Conservation (phyloP, 2,888 invertebrate genomes). For the Ormia ochracea region DNA sequence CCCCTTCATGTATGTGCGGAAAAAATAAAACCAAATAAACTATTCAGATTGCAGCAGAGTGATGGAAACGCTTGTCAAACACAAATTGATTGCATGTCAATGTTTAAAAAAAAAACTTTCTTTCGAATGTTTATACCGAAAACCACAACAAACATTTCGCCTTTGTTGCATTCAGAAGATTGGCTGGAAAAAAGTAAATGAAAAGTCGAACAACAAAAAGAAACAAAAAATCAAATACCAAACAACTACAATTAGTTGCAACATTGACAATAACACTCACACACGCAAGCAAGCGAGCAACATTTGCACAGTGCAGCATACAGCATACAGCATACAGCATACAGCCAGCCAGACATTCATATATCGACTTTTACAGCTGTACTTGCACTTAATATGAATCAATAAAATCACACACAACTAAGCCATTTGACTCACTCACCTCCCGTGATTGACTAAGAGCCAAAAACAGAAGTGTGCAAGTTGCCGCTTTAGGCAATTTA, state of each 20-base stretch:
- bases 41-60: not conserved
- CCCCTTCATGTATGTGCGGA: not conserved
- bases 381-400: constrained; percentile 7
- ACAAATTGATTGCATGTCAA: constrained; percentile 51
- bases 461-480: constrained; percentile 39
- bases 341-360: not conserved
- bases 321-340: no score
- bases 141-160: no score
- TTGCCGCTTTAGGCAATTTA: constrained; percentile 48
- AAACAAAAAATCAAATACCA: not conserved
- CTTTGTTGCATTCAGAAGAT: no score
- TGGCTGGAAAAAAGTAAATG: no score
- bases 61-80: constrained; percentile 55
- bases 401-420: constrained; percentile 37
- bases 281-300: not conserved
- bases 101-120: not conserved
- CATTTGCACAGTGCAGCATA: no score
- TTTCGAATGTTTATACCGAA: no score
- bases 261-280: constrained; percentile 23
- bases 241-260: constrained; percentile 14
- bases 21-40: not conserved
- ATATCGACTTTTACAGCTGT: constrained; percentile 38
- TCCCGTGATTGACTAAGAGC: constrained; percentile 36
- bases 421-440: constrained; percentile 31
- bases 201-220: not conserved